These are phyloP conservation scores for Limnephilus lunatus DNA, from an alignment of 2,888 invertebrate species.

Conservation along the genomic window DNA sequence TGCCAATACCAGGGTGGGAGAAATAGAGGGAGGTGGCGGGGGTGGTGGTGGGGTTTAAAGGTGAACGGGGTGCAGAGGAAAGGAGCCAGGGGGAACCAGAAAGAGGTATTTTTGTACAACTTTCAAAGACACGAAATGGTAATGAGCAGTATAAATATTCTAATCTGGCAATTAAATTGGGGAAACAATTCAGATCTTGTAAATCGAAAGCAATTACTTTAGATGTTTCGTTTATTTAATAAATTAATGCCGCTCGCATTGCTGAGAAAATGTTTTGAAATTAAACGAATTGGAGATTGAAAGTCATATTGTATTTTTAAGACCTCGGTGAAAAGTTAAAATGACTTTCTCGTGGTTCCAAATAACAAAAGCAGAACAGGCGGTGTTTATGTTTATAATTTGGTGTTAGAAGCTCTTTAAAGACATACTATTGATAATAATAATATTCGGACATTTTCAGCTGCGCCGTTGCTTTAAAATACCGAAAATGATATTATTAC, in stretches of 20 bases:
- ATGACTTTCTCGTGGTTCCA: background rate
- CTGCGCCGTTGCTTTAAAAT: background rate
- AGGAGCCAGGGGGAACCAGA: constrained; percentile 39
- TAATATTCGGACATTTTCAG: background rate
- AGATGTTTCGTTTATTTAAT: constrained; percentile 49
- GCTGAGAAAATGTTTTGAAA: constrained; percentile 40
- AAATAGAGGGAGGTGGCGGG: constrained; percentile 14
- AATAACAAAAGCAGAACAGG: background rate
- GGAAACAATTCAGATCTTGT: constrained; percentile 53
- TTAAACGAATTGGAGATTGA: constrained; percentile 29
- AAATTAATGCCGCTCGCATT: constrained; percentile 46
- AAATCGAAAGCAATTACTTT: constrained; percentile 55
- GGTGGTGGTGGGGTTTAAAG: constrained; percentile 30
- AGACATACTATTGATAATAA: background rate
- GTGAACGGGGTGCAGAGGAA: constrained; percentile 17
- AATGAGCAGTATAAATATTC: constrained; percentile 60
- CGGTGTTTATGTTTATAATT: background rate
- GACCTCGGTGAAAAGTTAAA: background rate
- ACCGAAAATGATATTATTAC: background rate
- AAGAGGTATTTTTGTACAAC: constrained; percentile 59
- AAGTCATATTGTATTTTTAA: constrained; percentile 43
- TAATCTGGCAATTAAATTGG: constrained; percentile 58
- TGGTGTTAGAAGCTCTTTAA: background rate
- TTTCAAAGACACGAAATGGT: constrained; percentile 61
- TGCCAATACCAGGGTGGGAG: constrained; percentile 26